Evolutionary conservation across 64 coral and sea anemone genomes (phyloP), one percentile per base, ranked within the genome.

Genomic region (Actinia tenebrosa): DNA sequence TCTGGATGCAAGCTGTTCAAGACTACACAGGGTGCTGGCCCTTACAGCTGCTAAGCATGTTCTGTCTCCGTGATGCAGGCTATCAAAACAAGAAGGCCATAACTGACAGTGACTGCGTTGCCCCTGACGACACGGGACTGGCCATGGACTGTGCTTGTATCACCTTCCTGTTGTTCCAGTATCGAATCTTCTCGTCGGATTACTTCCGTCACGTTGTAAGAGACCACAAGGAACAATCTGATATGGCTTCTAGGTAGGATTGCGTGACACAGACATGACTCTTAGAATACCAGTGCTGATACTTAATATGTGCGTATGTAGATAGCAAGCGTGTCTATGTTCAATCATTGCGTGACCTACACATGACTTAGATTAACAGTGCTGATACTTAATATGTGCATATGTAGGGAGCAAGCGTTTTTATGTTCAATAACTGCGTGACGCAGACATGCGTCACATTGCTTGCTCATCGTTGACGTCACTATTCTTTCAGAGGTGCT

Each of bases 121-220:
- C 96, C 17, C 96, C 96, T 9, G 93, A 95, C 64, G 96, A 98
- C 77, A 95, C 96, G 1, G 96, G 96, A 14, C 90, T 98, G 6
- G 93, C 96, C 14, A 98, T 98, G 96, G 96, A 98, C 91, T 98
- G 96, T 69, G 86, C 94, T 20, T 98, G 96, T 81, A 92, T 98
- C 47, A 92, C 93, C 0, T 98, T 98, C 37, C 86, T 98, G 30
- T 84, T 98, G 16, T 77, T 95, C 84, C 96, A 98, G 23, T 87
- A 95, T 78, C 85, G 96, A 53, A 90, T 98, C 56, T 98, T 98
- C 86, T 84, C 93, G 11, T 95, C 93, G 68, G 88, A 95, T 44
- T 98, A 98, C 58, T 98, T 98, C 71, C 71, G 86, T 58, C 90
- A 92, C 80, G 96, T 98, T 30, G 90, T 92, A 3, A 84, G 96